These are phyloP conservation scores for Exocentrus adspersus DNA, from an alignment of 2,888 invertebrate genomes.

Conservation along the genomic window DNA sequence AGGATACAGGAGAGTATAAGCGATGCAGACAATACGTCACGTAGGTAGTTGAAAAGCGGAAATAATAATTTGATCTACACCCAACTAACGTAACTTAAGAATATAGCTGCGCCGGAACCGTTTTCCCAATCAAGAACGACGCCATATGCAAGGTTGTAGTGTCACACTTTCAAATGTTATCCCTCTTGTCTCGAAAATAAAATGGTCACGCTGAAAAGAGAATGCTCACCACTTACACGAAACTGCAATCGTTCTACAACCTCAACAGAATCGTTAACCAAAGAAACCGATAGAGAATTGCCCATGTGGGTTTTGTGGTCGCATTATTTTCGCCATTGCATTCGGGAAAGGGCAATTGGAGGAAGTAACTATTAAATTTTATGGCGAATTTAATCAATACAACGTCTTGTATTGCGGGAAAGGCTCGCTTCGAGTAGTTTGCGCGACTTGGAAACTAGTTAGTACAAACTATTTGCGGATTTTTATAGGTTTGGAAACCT, in stretches of 20 bases:
- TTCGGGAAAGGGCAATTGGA: not conserved
- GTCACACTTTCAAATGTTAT: too few species aligned
- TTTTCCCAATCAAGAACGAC: too few species aligned
- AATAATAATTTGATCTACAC: too few species aligned
- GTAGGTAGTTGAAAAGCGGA: too few species aligned
- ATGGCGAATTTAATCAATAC: not conserved
- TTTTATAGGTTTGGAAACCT: too few species aligned
- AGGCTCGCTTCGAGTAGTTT: not conserved
- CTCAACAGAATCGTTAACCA: not conserved
- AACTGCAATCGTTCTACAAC: not conserved
- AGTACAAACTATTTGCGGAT: not conserved
- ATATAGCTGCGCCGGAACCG: too few species aligned
- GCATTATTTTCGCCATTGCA: not conserved
- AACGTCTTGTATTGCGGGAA: not conserved
- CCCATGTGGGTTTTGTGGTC: not conserved
- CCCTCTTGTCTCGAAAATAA: not conserved
- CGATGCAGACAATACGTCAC: too few species aligned
- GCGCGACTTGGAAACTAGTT: not conserved
- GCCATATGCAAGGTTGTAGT: too few species aligned
- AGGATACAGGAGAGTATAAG: too few species aligned
- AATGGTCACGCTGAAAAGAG: not conserved
- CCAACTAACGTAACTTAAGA: too few species aligned
- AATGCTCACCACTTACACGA: not conserved
- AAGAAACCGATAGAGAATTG: not conserved
- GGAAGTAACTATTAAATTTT: not conserved